Evolutionary conservation across 2,797 vertebrate species (phyloP).

Genomic region (Argya squamiceps): DNA sequence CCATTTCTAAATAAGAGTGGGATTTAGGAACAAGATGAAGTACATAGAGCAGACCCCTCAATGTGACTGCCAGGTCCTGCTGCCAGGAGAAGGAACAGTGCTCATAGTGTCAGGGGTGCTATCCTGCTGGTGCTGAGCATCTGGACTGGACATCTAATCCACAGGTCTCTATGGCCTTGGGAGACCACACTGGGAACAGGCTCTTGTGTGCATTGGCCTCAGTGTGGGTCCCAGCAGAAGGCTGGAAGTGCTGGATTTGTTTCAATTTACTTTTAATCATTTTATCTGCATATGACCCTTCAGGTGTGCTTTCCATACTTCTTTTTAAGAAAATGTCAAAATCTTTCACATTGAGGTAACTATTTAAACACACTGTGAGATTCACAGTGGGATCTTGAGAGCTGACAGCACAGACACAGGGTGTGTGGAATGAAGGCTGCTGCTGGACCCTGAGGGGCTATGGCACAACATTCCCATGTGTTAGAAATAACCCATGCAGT

Average conservation of each 20-base stretch:
- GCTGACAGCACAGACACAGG: not conserved
- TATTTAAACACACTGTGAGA: not conserved
- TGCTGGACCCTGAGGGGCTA: not conserved
- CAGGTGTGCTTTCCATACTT: not conserved
- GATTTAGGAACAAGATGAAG: not conserved
- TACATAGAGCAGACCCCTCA: rapidly evolving
- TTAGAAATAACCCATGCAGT: not conserved
- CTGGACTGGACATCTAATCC: not conserved
- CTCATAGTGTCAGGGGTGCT: not conserved
- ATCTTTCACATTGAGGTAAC: not conserved
- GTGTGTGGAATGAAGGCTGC: not conserved
- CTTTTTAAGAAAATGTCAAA: not conserved
- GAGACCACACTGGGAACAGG: not conserved
- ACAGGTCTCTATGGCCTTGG: not conserved
- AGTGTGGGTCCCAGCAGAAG: not conserved
- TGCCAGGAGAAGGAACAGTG: not conserved
- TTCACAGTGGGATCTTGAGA: not conserved
- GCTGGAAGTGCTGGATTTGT: not conserved
- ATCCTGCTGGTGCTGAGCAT: not conserved
- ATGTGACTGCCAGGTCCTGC: not conserved
- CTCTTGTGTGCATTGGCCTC: not conserved
- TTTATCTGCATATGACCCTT: not conserved
- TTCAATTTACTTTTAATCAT: not conserved
- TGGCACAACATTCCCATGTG: not conserved
- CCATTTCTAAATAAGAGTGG: not conserved